Percentiles rank a stretch among this genome's conserved stretches.
phyloP scores from a whole-genome alignment of 2,888 invertebrate genomes.

The Pristionchus maxplancki region DNA sequence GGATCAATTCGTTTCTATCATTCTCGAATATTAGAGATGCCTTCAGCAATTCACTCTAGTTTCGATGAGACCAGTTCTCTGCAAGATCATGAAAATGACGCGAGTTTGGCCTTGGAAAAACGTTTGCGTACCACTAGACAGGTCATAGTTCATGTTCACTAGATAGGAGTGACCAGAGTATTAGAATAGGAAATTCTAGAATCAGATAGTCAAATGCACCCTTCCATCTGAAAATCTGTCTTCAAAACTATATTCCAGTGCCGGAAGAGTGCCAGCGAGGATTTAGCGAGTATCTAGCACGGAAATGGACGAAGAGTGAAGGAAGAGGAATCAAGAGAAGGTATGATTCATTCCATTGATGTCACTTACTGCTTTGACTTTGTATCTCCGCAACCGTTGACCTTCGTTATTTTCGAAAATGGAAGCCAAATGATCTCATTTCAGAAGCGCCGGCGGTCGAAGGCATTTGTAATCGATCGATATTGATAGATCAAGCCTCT shows the following conservation, averaged over 20 bases:
- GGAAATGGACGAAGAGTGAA: conserved; percentile 44
- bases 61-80: background rate
- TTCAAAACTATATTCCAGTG: conserved; percentile 22
- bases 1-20: background rate
- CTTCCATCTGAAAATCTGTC: too few relatives aligned
- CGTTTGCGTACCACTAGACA: background rate
- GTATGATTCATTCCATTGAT: background rate
- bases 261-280: conserved; percentile 35
- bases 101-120: background rate
- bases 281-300: conserved; percentile 28
- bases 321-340: conserved; percentile 41
- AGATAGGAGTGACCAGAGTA: too few relatives aligned
- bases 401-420: background rate
- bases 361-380: background rate
- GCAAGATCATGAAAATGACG: background rate
- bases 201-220: background rate
- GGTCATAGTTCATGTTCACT: background rate
- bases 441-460: background rate
- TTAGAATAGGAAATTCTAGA: background rate
- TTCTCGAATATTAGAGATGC: background rate
- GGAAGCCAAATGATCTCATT: background rate
- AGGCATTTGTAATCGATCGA: background rate
- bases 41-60: background rate
- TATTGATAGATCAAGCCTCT: conserved; percentile 1
- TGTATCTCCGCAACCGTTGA: background rate